Evolutionary conservation across 1,140 invertebrate genomes (phyloP).

Genomic region (Bombus sibiricus): DNA sequence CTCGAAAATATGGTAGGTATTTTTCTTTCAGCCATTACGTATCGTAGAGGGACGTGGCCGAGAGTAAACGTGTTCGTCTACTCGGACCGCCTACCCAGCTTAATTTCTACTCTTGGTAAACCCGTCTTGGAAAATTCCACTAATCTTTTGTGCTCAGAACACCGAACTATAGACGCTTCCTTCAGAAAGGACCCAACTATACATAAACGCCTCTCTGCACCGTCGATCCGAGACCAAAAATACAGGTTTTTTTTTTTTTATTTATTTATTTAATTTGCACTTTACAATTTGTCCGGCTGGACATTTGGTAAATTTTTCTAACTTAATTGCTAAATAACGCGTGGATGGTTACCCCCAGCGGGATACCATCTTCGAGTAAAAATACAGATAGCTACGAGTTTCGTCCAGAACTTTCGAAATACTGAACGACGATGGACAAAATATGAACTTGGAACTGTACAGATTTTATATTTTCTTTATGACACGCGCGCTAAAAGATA

Average conservation of each 20-base stretch:
- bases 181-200: background rate
- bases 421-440: background rate
- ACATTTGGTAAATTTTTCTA: no score
- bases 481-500: background rate
- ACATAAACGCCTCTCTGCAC: background rate
- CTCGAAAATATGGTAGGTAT: background rate
- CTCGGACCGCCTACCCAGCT: background rate
- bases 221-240: background rate
- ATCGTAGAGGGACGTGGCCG: background rate
- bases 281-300: no score
- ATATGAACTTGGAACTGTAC: background rate
- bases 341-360: no score
- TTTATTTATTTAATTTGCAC: no score
- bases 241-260: no score
- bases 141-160: slow-evolving; percentile 23
- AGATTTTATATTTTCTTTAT: background rate
- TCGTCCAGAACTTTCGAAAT: background rate
- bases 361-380: no score
- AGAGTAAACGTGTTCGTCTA: background rate
- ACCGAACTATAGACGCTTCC: background rate
- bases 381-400: background rate
- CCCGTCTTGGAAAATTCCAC: slow-evolving; percentile 55
- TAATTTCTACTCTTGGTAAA: slow-evolving; percentile 31
- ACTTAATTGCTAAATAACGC: no score
- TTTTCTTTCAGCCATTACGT: background rate